Conservation (phyloP, 2,797 vertebrate species). For the Adrianichthys oophorus region DNA sequence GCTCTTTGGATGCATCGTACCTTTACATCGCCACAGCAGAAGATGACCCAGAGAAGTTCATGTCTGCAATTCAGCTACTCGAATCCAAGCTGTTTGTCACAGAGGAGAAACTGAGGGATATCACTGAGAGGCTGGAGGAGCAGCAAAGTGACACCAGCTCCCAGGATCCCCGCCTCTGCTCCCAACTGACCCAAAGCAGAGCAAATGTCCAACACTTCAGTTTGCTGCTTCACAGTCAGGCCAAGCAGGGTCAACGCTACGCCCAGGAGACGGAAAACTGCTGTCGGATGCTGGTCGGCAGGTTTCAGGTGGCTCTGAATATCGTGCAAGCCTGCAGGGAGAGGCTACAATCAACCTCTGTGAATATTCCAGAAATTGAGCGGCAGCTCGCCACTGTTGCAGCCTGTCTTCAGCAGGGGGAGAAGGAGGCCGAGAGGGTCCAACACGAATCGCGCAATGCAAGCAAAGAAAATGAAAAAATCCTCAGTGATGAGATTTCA, state of each 20-base stretch:
- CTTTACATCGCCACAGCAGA: slow-evolving; percentile 51
- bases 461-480: slow-evolving; percentile 47
- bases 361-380: slow-evolving; percentile 52
- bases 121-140: slow-evolving; percentile 85
- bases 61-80: slow-evolving; percentile 87
- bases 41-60: slow-evolving; percentile 80
- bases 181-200: slow-evolving; percentile 81
- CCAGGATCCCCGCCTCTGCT: slow-evolving; percentile 83
- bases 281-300: slow-evolving; percentile 74
- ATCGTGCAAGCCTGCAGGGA: slow-evolving; percentile 81
- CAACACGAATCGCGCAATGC: slow-evolving; percentile 45
- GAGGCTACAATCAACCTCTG: slow-evolving; percentile 62
- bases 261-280: slow-evolving; percentile 70
- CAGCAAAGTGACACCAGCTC: slow-evolving; percentile 80
- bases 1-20: slow-evolving; percentile 54
- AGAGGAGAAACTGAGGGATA: slow-evolving; percentile 89
- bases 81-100: slow-evolving; percentile 90
- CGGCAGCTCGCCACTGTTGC: slow-evolving; percentile 50
- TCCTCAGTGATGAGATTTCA: slow-evolving; percentile 47
- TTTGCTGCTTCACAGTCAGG: slow-evolving; percentile 82
- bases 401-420: slow-evolving; percentile 64
- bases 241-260: slow-evolving; percentile 75
- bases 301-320: slow-evolving; percentile 77
- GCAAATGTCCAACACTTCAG: slow-evolving; percentile 77
- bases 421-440: slow-evolving; percentile 56